phyloP scores from a whole-genome alignment of 1,140 invertebrate genomes.

The Drosophila insularis region DNA sequence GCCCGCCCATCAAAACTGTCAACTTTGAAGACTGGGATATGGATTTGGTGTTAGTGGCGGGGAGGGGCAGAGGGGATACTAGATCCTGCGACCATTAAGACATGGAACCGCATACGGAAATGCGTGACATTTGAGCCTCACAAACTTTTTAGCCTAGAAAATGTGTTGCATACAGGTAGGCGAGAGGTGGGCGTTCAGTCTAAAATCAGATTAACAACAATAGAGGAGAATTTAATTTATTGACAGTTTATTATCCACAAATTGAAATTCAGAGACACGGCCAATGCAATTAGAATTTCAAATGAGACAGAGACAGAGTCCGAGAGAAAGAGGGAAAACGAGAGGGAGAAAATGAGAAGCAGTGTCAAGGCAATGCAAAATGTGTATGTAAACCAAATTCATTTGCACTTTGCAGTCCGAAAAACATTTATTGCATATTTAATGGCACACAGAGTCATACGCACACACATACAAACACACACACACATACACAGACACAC shows the following conservation, averaged over 20 bases:
- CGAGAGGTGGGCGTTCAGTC: not conserved
- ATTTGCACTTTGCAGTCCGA: conserved; percentile 59
- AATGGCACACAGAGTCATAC: conserved; percentile 39
- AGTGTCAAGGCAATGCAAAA: conserved; percentile 51
- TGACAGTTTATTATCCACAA: conserved; percentile 7
- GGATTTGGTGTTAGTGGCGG: not conserved
- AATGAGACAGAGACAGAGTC: conserved; percentile 41
- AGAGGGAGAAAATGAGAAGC: conserved; percentile 18
- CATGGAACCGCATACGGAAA: conserved; percentile 37
- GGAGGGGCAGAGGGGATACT: not conserved
- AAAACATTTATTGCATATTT: conserved; percentile 74
- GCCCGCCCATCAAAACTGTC: conserved; percentile 16
- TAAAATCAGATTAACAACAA: conserved; percentile 1
- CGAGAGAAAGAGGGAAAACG: not conserved
- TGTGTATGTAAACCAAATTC: conserved; percentile 29
- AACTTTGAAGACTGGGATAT: not conserved
- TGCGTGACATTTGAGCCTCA: conserved; percentile 45
- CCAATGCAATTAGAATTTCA: conserved; percentile 78
- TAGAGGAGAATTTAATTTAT: conserved; percentile 36
- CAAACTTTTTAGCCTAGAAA: conserved; percentile 28
- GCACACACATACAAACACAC: not conserved
- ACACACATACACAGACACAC: not conserved
- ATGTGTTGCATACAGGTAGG: not conserved
- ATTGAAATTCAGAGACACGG: conserved; percentile 11
- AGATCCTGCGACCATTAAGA: conserved; percentile 16